Evolutionary conservation across 2,888 invertebrate genomes (phyloP), one percentile per base, ranked within the genome.

Genomic region (Sicus ferrugineus): DNA sequence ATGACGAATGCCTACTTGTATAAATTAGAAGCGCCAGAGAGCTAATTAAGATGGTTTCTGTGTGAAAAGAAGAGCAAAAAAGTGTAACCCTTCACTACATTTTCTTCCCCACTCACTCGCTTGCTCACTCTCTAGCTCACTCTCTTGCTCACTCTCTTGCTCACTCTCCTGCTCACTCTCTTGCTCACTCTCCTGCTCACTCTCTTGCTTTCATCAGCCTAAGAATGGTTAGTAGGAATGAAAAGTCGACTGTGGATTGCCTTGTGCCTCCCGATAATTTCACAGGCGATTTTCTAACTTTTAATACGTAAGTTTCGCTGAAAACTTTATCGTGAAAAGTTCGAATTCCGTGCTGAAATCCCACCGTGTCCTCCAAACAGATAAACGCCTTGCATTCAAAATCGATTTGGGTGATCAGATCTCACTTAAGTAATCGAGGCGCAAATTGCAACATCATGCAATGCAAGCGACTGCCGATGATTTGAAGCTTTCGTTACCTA

Each of bases 1-100:
- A 64, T 64, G 28, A 28, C 34, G 38, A 62, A 46, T 62, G 62
- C 42, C 46, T 46, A 38, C 28, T 62, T 46, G 30, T 30, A 64
- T 50, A 19, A 50, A 50, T 50, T 48, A 64, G 19, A 64, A 16
- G 61, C 61, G 28, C 6, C 4, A 48, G n/a, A n/a, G 28, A 11
- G 26, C 11, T 2, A 26, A 9, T 9, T 16, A 54, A 23, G 16
- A 28, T 2, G 16, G 5, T 28, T 54, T 28, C 54, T 28, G 7
- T 54, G 54, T 9, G 23, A 21, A 2, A 5, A 26, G 3, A 26
- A 54, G 19, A 50, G 42, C 42, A 42, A 3, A 6, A 4, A 7
- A 6, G 21, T 7, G 21, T 4, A 16, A n/a, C 46, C 50, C 9
- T 21, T 2, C 14, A 28, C 11, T 28, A 14, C 28, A 14, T 16